Evolutionary conservation across 2,797 vertebrate species (phyloP).

Genomic region (Phoeniculus purpureus): DNA sequence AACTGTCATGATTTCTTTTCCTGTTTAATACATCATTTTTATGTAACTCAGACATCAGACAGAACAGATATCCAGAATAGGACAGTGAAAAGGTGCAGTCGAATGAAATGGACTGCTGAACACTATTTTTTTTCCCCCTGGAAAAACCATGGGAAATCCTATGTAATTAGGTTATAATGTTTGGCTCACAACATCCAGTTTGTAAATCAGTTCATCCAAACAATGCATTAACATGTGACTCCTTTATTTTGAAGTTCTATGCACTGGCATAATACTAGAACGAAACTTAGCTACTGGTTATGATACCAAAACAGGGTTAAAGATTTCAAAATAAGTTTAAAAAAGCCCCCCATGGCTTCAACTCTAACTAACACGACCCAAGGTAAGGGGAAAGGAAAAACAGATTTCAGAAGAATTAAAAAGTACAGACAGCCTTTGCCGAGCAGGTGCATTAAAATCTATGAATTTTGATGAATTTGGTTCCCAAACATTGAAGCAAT

Average conservation of each 20-base stretch:
- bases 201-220: background rate
- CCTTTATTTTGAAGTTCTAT: background rate
- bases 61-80: background rate
- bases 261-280: background rate
- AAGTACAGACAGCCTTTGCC: background rate
- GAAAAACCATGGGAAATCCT: background rate
- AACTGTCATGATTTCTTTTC: slow-evolving; percentile 30
- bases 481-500: background rate
- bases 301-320: background rate
- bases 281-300: background rate
- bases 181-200: background rate
- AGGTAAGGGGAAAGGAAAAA: background rate
- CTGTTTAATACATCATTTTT: slow-evolving; percentile 6
- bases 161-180: background rate
- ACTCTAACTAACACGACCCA: background rate
- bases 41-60: background rate
- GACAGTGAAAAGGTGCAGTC: background rate
- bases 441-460: background rate
- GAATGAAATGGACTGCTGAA: background rate
- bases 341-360: background rate
- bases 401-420: background rate
- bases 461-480: background rate
- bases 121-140: background rate
- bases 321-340: background rate
- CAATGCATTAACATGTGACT: background rate